A percentile compares a stretch with the other conserved stretches of the same genome.
Conservation (phyloP, 2,113 vertebrate species). For the Grammomys surdaster region DNA sequence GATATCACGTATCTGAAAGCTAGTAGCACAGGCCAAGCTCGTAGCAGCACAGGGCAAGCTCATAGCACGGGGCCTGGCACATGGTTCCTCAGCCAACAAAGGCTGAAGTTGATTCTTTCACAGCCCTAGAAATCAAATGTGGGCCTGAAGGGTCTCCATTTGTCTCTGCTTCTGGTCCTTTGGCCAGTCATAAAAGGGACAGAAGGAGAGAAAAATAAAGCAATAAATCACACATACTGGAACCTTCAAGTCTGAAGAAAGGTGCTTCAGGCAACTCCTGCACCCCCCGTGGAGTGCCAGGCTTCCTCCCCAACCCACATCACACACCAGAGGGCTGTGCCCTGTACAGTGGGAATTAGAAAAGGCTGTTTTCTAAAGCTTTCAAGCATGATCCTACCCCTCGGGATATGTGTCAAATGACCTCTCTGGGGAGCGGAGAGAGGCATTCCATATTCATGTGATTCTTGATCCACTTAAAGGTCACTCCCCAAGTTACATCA, state of each 20-base stretch:
- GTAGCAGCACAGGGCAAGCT: neutral
- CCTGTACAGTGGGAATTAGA: neutral
- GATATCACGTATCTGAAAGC: neutral
- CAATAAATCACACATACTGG: conserved; percentile 41
- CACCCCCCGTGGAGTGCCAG: neutral
- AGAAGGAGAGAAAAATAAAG: conserved; percentile 64
- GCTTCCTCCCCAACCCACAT: neutral
- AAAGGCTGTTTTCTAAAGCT: conserved; percentile 59
- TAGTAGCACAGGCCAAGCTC: neutral
- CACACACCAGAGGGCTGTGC: neutral
- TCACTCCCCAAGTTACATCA: conserved; percentile 42
- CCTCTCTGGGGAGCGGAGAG: conserved; percentile 42
- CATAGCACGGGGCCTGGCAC: neutral
- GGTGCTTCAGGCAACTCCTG: conserved; percentile 11
- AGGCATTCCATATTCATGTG: conserved; percentile 79
- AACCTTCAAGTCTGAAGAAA: conserved; percentile 65
- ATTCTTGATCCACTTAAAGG: conserved; percentile 76
- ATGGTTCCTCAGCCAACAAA: neutral
- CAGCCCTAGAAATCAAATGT: neutral
- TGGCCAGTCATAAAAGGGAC: neutral
- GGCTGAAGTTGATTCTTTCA: neutral
- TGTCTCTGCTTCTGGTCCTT: conserved; percentile 47
- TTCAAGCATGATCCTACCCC: conserved; percentile 69
- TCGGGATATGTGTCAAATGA: conserved; percentile 74
- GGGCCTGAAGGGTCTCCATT: neutral